These are phyloP conservation scores for Muscina levida DNA, from an alignment of 2,888 invertebrate species.

Conservation along the genomic window DNA sequence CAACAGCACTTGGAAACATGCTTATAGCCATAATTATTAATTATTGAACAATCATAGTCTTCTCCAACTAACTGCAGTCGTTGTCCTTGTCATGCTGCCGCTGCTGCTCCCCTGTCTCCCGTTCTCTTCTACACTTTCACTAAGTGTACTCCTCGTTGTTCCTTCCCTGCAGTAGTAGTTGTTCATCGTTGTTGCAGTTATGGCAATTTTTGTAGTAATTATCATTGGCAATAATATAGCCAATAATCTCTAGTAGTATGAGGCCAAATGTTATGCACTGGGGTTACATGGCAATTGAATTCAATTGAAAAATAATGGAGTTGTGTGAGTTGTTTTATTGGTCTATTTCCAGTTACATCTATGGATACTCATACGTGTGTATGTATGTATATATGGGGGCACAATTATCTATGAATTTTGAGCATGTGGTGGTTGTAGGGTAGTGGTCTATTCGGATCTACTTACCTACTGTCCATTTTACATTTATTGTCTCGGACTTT, in stretches of 20 bases:
- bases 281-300: conserved; percentile 16
- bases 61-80: background rate
- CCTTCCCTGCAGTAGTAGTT: too few relatives aligned
- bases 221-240: conserved; percentile 34
- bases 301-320: conserved; percentile 34
- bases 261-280: conserved; percentile 18
- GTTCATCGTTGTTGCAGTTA: background rate
- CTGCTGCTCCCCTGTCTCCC: too few relatives aligned
- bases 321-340: background rate
- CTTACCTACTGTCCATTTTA: conserved; percentile 93
- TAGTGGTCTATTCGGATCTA: conserved; percentile 16
- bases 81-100: too few relatives aligned
- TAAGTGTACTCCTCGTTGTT: too few relatives aligned
- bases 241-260: conserved; percentile 16
- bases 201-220: conserved; percentile 34
- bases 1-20: conserved; percentile 58
- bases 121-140: too few relatives aligned
- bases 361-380: too few relatives aligned
- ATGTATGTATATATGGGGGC: too few relatives aligned
- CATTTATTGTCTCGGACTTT: conserved; percentile 92
- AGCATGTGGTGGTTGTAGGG: too few relatives aligned
- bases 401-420: too few relatives aligned
- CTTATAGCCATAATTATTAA: conserved; percentile 67
- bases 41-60: conserved; percentile 66
- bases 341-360: background rate